Evolutionary conservation across 1,140 invertebrate genomes (phyloP), one percentile per base, ranked within the genome.

Genomic region (Drosophila kurseongensis): DNA sequence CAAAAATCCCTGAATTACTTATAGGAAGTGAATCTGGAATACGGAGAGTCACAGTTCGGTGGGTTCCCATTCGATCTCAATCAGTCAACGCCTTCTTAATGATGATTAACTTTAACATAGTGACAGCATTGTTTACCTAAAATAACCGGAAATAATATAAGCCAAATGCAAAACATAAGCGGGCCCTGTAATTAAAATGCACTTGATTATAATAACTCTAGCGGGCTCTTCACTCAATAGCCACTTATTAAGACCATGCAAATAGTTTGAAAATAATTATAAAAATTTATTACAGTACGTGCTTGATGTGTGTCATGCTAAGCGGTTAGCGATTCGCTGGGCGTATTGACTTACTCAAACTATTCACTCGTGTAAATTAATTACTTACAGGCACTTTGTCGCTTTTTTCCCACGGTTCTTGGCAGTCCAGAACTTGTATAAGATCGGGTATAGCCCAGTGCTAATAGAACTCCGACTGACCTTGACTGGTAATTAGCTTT

Each of bases 401-500:
- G 55, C 52, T 62, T 67, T 74, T 89, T 88, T 88, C 83, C 84
- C 83, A 88, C 83, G 83, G 32, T 68, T 66, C 36, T 55, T 44
- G 52, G 32, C 59, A 13, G 38, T 18, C 62, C 41, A 27, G 35
- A 61, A 57, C 54, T 51, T 52, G 55, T 16, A 51, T 35, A 48
- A 62, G 56, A 14, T 58, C 36, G 40, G 18, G 36, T 14, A 16
- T 41, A 55, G 44, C 44, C 36, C 8, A 18, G 18, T 55, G 35
- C 40, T 48, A 29, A 40, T 29, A 45, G 12, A 40, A 35, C 7
- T 27, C 36, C 10, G 5, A 13, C 38, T 58, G 75, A 81, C 82
- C 82, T 85, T 88, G 81, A 67, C 42, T 57, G 44, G 51, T 60
- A 60, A 78, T 77, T 63, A 75, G 40, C 32, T 54, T 47, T 50